Conservation (phyloP, 1,140 invertebrate genomes). For the Leptopilina clavipes region DNA sequence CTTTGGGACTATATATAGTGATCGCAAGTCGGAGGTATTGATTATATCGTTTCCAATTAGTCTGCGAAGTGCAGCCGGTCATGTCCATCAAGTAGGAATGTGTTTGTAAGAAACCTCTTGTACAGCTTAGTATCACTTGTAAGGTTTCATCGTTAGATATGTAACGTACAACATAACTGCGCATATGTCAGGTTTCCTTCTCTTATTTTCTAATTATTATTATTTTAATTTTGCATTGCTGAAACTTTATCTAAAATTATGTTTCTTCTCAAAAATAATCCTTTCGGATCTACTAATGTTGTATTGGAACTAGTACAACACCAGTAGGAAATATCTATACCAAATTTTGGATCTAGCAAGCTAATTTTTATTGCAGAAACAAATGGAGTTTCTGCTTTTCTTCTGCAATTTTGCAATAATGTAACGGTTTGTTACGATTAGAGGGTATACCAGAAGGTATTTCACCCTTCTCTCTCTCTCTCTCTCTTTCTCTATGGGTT, state of each 20-base stretch:
- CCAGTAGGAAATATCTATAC: too few relatives aligned
- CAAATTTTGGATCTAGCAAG: too few relatives aligned
- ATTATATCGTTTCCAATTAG: slow-evolving; percentile 22
- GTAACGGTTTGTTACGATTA: slow-evolving; percentile 33
- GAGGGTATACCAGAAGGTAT: slow-evolving; percentile 31
- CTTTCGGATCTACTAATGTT: too few relatives aligned
- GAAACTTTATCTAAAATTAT: too few relatives aligned
- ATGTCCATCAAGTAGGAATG: slow-evolving; percentile 32
- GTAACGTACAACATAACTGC: slow-evolving; percentile 19
- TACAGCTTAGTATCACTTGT: slow-evolving; percentile 27
- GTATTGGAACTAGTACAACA: too few relatives aligned
- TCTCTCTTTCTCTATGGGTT: too few relatives aligned
- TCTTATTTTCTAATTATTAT: background rate
- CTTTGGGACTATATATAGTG: background rate
- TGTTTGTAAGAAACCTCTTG: slow-evolving; percentile 25
- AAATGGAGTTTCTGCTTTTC: too few relatives aligned
- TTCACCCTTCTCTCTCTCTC: slow-evolving; percentile 33
- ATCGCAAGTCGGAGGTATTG: background rate
- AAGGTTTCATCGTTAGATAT: slow-evolving; percentile 28
- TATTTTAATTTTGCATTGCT: too few relatives aligned
- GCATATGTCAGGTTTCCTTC: slow-evolving; percentile 11
- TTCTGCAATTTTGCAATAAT: background rate
- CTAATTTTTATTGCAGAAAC: too few relatives aligned
- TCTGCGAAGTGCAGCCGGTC: slow-evolving; percentile 12
- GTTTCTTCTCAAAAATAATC: too few relatives aligned